Percentiles rank a stretch among this genome's conserved stretches.
Conservation (phyloP, 1,140 invertebrate species). For the Brachionus calyciflorus region DNA sequence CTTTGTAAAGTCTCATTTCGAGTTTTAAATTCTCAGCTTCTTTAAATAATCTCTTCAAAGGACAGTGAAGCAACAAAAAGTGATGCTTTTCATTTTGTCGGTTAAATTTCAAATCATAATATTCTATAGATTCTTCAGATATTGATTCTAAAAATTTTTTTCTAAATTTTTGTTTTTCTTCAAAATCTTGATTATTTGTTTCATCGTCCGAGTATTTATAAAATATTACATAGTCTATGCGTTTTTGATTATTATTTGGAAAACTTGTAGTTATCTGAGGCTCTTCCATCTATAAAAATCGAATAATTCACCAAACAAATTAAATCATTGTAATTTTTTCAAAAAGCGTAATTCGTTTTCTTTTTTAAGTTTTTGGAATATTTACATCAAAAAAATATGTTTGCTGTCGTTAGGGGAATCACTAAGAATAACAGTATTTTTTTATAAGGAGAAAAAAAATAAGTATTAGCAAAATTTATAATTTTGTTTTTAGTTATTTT, state of each 20-base stretch:
- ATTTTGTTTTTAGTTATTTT: no score
- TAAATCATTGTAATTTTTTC: no score
- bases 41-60: conserved; percentile 54
- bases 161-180: background rate
- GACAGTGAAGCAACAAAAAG: conserved; percentile 55
- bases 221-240: conserved; percentile 31
- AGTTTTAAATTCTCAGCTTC: conserved; percentile 57
- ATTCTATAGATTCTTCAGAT: conserved; percentile 48
- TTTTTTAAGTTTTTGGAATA: no score
- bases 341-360: no score
- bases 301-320: no score
- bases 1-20: conserved; percentile 56
- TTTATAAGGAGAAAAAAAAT: no score
- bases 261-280: conserved; percentile 13
- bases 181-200: background rate
- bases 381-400: no score
- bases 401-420: no score
- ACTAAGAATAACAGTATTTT: no score
- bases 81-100: conserved; percentile 51
- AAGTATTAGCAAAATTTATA: no score
- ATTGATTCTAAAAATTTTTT: conserved; percentile 49
- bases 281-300: conserved; percentile 2
- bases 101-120: conserved; percentile 48
- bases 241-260: conserved; percentile 26
- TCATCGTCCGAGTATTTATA: background rate